Percentiles rank a stretch among this genome's conserved stretches.
Conservation (phyloP, 2,888 invertebrate genomes). For the Leptura quadrifasciata region DNA sequence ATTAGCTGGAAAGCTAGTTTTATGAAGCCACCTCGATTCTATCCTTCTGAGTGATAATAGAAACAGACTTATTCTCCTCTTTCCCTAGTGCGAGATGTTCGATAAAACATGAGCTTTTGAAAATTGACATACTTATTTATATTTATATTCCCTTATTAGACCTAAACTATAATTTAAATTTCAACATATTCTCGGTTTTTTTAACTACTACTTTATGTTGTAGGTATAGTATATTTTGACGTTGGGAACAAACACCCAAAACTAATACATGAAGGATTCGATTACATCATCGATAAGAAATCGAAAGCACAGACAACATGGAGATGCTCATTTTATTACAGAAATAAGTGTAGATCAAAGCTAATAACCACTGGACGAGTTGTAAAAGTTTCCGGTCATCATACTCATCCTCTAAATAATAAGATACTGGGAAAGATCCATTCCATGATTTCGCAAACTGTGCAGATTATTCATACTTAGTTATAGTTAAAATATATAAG, state of each 20-base stretch:
- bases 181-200: no score
- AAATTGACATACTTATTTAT: no score
- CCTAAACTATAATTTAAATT: no score
- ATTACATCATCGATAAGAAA: constrained; percentile 45
- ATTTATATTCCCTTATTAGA: no score
- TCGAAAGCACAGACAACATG: constrained; percentile 47
- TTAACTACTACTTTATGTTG: no score
- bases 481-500: no score
- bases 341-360: constrained; percentile 50
- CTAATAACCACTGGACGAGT: constrained; percentile 9
- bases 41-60: no score
- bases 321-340: constrained; percentile 53
- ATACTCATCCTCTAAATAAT: constrained; percentile 31
- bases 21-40: no score
- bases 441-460: constrained; percentile 45
- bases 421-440: constrained; percentile 23
- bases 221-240: constrained; percentile 48
- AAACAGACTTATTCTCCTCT: no score
- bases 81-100: no score
- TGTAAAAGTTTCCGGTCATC: background rate
- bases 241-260: constrained; percentile 53
- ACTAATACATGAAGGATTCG: constrained; percentile 48
- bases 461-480: constrained; percentile 17
- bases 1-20: no score
- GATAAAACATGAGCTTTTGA: no score